A percentile compares a stretch with the other conserved stretches of the same genome.
Evolutionary conservation across 2,888 invertebrate species (phyloP).

Genomic region (Torymus texanus): DNA sequence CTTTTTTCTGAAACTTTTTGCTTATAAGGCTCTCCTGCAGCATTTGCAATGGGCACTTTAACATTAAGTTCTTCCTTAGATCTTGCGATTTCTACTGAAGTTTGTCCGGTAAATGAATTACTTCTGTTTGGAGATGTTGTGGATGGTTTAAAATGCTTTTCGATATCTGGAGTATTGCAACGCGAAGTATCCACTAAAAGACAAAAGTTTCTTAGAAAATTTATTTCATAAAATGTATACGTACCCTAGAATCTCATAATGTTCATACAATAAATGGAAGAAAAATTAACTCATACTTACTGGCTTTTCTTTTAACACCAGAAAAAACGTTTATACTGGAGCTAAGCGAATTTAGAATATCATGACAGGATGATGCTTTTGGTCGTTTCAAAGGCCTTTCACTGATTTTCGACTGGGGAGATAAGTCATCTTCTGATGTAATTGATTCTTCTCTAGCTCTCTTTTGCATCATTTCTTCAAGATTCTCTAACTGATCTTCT

Average conservation of each 20-base stretch:
- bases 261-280: not conserved
- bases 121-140: slow-evolving; percentile 48
- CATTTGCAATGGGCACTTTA: slow-evolving; percentile 25
- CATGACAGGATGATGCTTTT: slow-evolving; percentile 72
- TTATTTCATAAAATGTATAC: no score
- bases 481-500: slow-evolving; percentile 64
- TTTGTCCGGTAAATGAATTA: not conserved
- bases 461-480: slow-evolving; percentile 71
- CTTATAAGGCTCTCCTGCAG: slow-evolving; percentile 26
- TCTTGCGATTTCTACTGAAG: slow-evolving; percentile 26
- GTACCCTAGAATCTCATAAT: no score
- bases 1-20: slow-evolving; percentile 18
- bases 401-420: slow-evolving; percentile 62
- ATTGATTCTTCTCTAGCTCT: slow-evolving; percentile 67
- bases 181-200: slow-evolving; percentile 67
- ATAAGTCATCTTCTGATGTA: slow-evolving; percentile 59
- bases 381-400: slow-evolving; percentile 69
- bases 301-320: slow-evolving; percentile 72
- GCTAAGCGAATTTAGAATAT: slow-evolving; percentile 71
- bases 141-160: slow-evolving; percentile 71
- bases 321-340: slow-evolving; percentile 68
- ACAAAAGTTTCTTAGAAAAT: not conserved
- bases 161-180: slow-evolving; percentile 68
- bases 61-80: slow-evolving; percentile 51
- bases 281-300: slow-evolving; percentile 60